phyloP scores from a whole-genome alignment of 1,140 invertebrate species.

The Calephelis nemesis region DNA sequence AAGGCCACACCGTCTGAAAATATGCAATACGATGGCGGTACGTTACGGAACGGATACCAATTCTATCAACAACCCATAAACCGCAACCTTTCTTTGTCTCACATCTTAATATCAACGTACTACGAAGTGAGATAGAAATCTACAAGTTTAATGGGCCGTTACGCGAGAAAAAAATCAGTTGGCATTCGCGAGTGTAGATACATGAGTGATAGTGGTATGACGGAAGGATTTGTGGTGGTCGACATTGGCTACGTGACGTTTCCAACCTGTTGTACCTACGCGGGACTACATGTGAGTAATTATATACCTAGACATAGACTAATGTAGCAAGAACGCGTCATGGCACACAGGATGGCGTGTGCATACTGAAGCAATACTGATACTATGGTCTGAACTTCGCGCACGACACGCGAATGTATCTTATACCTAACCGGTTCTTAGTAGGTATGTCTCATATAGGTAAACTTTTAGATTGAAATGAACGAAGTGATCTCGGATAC shows the following conservation, averaged over 20 bases:
- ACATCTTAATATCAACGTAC: slow-evolving; percentile 57
- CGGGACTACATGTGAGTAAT: not conserved
- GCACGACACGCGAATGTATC: not conserved
- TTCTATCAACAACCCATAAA: slow-evolving; percentile 80
- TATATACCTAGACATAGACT: not conserved
- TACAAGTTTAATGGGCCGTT: slow-evolving; percentile 79
- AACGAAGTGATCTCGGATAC: too few species aligned
- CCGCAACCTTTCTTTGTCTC: slow-evolving; percentile 78
- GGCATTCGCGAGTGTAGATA: slow-evolving; percentile 77
- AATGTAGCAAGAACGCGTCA: not conserved
- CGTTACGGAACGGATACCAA: slow-evolving; percentile 77
- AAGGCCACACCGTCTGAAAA: slow-evolving; percentile 67
- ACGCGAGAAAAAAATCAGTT: slow-evolving; percentile 77
- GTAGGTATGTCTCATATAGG: slow-evolving; percentile 5
- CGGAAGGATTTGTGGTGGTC: slow-evolving; percentile 58
- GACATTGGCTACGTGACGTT: slow-evolving; percentile 29
- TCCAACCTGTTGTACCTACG: not conserved
- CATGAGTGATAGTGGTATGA: slow-evolving; percentile 74
- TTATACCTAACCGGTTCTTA: not conserved
- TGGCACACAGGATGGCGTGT: not conserved
- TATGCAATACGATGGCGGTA: slow-evolving; percentile 78
- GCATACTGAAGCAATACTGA: not conserved
- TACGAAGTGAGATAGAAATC: slow-evolving; percentile 72
- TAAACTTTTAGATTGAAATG: not conserved
- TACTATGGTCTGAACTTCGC: slow-evolving; percentile 3